Evolutionary conservation across 2,888 invertebrate species (phyloP), one percentile per base, ranked within the genome.

Genomic region (Monoplex corrugatus): DNA sequence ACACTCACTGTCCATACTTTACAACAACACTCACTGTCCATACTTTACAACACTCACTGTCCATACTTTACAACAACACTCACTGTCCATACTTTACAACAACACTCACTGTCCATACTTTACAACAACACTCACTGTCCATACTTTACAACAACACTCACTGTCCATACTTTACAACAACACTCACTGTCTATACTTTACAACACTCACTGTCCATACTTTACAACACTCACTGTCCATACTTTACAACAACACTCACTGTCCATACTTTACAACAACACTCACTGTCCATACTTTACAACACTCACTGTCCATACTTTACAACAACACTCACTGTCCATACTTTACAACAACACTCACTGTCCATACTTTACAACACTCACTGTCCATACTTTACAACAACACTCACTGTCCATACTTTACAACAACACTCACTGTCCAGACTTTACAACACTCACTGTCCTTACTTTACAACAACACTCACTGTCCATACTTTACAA

Each of bases 71-170:
- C 32, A 68, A 16, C n/a, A 32, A 50, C 68, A 92, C 95, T 93
- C 93, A 96, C 96, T 93, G 93, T 96, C 95, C 83, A 95, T 91
- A 88, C 94, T 93, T 86, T 94, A 93, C 89, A 95, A 95, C 87
- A 96, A 87, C 13, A 93, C 91, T 44, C 92, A 92, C 6, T 95
- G 92, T 43, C 96, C 91, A 35, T 91, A n/a, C n/a, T n/a, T n/a
- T n/a, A n/a, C n/a, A n/a, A n/a, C 13, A n/a, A 68, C 68, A 2
- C 10, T 50, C 50, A 16, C 10, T 16, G 16, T 50, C 50, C 8
- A 68, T 6, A 1, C 38, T 32, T 40, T 40, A 8, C 32, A 68
- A 16, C n/a, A 32, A 50, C 68, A 92, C 95, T 93, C 93, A 96
- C 96, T 93, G 93, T 96, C 95, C 83, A 95, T 91, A 88, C 94